Percentiles rank a stretch among this genome's conserved stretches.
Conservation (phyloP, 2,113 vertebrate genomes). For the Beaufortia kweichowensis region DNA sequence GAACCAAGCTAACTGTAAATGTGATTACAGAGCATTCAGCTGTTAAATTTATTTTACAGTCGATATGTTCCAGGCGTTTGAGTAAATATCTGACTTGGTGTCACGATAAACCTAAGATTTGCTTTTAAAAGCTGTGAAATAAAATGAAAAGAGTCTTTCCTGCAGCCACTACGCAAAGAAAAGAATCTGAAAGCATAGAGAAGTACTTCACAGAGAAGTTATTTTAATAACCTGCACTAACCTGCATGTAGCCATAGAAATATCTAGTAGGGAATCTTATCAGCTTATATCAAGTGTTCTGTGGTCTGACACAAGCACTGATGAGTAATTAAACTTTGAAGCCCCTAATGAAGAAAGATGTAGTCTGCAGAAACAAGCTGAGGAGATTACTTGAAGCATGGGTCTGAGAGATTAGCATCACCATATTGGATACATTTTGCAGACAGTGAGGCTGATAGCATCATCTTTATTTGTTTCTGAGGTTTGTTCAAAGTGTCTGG, state of each 20-base stretch:
- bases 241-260: constrained; percentile 22
- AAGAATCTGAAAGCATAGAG: background rate
- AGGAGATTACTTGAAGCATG: constrained; percentile 1
- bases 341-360: constrained; percentile 46
- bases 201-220: background rate
- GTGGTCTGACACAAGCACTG: constrained; percentile 44
- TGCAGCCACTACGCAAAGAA: background rate
- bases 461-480: background rate
- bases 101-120: constrained; percentile 4
- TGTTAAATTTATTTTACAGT: background rate
- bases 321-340: constrained; percentile 37
- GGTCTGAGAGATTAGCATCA: background rate
- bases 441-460: background rate
- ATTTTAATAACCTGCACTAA: constrained; percentile 37
- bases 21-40: background rate
- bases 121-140: constrained; percentile 8
- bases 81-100: background rate
- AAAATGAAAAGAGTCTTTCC: background rate
- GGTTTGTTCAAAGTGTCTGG: background rate
- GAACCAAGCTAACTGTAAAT: background rate
- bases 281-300: constrained; percentile 21
- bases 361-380: background rate
- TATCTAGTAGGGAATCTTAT: constrained; percentile 1
- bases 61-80: background rate
- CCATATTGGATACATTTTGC: background rate